phyloP scores from a whole-genome alignment of 2,113 vertebrate genomes.

The Lethenteron reissneri region DNA sequence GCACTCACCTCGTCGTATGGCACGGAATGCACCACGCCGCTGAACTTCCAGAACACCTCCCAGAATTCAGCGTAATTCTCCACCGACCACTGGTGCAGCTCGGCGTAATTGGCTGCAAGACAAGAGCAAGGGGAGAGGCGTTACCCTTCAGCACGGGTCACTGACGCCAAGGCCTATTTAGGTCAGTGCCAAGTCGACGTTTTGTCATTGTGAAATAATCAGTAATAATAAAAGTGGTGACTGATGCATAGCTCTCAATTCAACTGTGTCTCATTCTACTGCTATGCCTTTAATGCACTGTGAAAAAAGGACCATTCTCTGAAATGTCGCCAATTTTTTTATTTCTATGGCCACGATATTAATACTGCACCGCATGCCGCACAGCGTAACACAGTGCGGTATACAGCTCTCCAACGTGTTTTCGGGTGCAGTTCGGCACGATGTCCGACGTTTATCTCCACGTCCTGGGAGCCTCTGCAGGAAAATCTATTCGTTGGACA shows the following conservation, averaged over 20 bases:
- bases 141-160: not conserved
- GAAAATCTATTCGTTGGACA: too few relatives aligned
- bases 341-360: too few relatives aligned
- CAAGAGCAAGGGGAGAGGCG: not conserved
- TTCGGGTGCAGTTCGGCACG: too few relatives aligned
- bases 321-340: too few relatives aligned
- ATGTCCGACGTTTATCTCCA: too few relatives aligned
- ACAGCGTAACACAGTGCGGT: too few relatives aligned
- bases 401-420: too few relatives aligned
- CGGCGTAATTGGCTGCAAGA: constrained; percentile 40
- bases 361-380: too few relatives aligned
- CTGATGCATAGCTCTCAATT: not conserved
- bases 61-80: constrained; percentile 63
- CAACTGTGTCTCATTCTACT: not conserved
- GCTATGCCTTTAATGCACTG: not conserved
- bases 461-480: too few relatives aligned
- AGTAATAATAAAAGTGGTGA: not conserved
- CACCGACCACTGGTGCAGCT: constrained; percentile 78
- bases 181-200: not conserved
- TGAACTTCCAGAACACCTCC: constrained; percentile 68
- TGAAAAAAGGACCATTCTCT: not conserved
- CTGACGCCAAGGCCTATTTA: not conserved
- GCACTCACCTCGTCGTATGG: constrained; percentile 52
- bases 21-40: constrained; percentile 41
- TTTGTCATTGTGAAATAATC: not conserved